Conservation (phyloP, 2,797 vertebrate genomes). For the Taenioides sp. region DNA sequence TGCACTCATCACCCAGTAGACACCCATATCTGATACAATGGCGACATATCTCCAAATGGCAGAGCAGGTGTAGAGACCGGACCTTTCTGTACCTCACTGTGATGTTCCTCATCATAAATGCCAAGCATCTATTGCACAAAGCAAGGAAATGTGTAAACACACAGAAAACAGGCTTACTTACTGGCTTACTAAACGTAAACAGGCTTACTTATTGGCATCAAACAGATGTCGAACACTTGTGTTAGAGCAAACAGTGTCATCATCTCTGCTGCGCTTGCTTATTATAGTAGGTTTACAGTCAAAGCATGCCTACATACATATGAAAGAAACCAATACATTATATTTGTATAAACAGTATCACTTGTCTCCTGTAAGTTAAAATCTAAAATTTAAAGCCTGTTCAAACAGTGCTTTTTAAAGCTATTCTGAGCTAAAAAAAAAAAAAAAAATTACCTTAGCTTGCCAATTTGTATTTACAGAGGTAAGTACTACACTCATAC, state of each 20-base stretch:
- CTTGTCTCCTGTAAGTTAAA: neutral
- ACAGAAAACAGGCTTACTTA: conserved; percentile 79
- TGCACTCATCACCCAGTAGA: conserved; percentile 83
- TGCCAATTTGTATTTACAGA: too few species aligned
- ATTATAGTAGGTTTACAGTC: conserved; percentile 92
- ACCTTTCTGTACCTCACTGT: conserved; percentile 89
- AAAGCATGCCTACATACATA: conserved; percentile 84
- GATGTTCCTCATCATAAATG: conserved; percentile 84
- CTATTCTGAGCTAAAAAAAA: too few species aligned
- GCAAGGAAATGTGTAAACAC: neutral
- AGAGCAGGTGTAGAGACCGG: conserved; percentile 83
- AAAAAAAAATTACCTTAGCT: too few species aligned
- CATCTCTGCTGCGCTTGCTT: conserved; percentile 86
- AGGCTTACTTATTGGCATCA: conserved; percentile 89
- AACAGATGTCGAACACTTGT: conserved; percentile 84
- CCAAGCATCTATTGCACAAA: conserved; percentile 83
- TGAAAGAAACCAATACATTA: neutral
- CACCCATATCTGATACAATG: conserved; percentile 86
- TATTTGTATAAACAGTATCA: neutral
- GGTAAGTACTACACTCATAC: too few species aligned
- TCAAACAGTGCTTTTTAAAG: too few species aligned
- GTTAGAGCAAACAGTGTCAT: conserved; percentile 85
- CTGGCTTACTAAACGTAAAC: conserved; percentile 64
- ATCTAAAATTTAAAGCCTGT: too few species aligned
- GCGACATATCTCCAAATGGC: conserved; percentile 87